Base-by-base conservation (phyloP, 2,113 vertebrate genomes). In the Phainopepla nitens region DNA sequence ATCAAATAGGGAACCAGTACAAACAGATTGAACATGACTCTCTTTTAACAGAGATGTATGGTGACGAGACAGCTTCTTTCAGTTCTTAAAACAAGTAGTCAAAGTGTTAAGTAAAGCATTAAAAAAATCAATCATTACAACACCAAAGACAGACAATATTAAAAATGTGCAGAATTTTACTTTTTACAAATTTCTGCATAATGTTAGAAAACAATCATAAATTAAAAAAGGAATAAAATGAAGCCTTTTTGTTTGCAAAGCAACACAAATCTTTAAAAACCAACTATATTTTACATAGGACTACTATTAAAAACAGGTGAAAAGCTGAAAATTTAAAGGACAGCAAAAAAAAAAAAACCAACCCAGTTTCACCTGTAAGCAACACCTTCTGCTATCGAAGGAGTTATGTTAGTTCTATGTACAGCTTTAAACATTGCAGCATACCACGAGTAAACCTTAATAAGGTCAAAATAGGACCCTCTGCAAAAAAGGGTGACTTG, bases 1-100 rank as follows among this genome's bases (percentile, higher is more conserved):
- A 94, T 93, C 95, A 96, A 96, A 97, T 94, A 95, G 95, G 95
- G 87, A 91, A 96, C 89, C 53, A 75, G 97, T 96, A 96, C 92
- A 97, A 95, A 97, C 94, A 96, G 88, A 91, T 84, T 96, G 83
- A 97, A 97, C 91, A 93, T 96, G 90, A 95, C 94, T 97, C 96
- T 98, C 97, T 98, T 98, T 97, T 94, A 98, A 98, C 98, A 98
- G 98, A 98, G 97, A 98, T 97, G 85, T 96, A 95, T 82, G 91
- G 44, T 82, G 93, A 96, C 50, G 57, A 97, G 92, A 96, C 90
- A 96, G 90, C 70, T 91, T 97, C 87, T 94, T 97, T 97, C 95
- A 97, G 77, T 96, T 97, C 96, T 94, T 82, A 96, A 97, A 98
- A 97, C 94, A 97, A 93, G 62, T 94, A 95, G 89, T 95, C 82